Evolutionary conservation across 2,797 vertebrate species (phyloP), one percentile per base, ranked within the genome.

Genomic region (Yasuhikotakia modesta): DNA sequence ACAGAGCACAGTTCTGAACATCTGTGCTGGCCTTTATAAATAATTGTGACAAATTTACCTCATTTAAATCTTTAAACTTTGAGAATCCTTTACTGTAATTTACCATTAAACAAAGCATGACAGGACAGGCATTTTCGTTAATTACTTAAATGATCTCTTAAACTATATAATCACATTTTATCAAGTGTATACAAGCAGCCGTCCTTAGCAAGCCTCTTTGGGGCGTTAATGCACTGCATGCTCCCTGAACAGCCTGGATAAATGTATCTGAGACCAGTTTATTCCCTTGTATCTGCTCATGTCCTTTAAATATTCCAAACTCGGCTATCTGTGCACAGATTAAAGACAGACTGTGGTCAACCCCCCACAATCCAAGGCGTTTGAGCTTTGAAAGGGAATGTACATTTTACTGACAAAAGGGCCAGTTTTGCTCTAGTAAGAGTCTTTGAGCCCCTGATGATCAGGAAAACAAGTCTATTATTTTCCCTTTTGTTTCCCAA

Each of bases 391-490:
- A 68, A 76, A 22, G 64, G 57, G 45, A 67, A 46, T 45, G 16
- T 45, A 60, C 43, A 52, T 11, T 39, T 35, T 52, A 30, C 27
- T 45, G 35, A 74, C 48, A 70, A 57, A 57, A 6, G 46, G 61
- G 73, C 71, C 72, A 70, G 72, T 43, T 70, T 79, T 46, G 68
- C 32, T 80, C 19, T 63, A 60, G 57, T 69, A 63, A 57, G 81
- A 82, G 81, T 79, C 84, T 65, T 14, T 46, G 27, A 64, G 30
- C 55, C 73, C 68, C 48, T 70, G 64, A 45, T 79, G 21, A 52
- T 67, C 68, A 53, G 61, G 53, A 65, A 39, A 46, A 53, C 52
- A 64, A 53, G 32, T 53, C 71, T n/a, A 4, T 60, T 66, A 76
- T 52, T 6, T 35, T 12, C 52, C 74, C 60, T 52, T 24, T 32